Conservation (phyloP, 2,113 vertebrate genomes). For the Ammodramus savannarum region DNA sequence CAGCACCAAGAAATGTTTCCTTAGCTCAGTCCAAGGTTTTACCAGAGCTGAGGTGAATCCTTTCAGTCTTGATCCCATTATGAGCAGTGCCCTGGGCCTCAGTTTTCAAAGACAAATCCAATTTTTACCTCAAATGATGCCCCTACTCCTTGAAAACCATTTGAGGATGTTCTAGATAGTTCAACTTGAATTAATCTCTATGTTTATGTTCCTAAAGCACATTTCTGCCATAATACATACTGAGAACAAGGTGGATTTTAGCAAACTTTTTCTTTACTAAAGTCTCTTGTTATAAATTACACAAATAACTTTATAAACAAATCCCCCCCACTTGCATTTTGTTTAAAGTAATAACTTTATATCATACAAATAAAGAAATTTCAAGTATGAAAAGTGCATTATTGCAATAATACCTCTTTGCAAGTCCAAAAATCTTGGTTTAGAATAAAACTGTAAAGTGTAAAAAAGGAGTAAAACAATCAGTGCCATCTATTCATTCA, state of each 20-base stretch:
- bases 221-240: conserved; percentile 8
- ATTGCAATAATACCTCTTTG: conserved; percentile 99
- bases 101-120: not conserved
- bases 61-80: not conserved
- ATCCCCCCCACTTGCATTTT: conserved; percentile 76
- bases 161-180: not conserved
- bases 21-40: not conserved
- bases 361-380: conserved; percentile 85
- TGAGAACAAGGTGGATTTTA: conserved; percentile 74
- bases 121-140: not conserved
- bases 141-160: not conserved
- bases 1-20: not conserved
- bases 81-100: not conserved
- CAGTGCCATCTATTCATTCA: conserved; percentile 76
- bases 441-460: conserved; percentile 94
- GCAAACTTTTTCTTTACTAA: conserved; percentile 78
- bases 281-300: conserved; percentile 83
- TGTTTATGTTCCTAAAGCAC: not conserved
- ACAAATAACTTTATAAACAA: conserved; percentile 78
- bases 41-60: not conserved
- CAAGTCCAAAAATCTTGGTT: conserved; percentile 98
- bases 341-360: conserved; percentile 80
- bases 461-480: conserved; percentile 76
- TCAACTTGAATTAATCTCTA: not conserved
- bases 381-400: conserved; percentile 99